Conservation (phyloP, 1,140 invertebrate genomes). For the Drosophila azteca region DNA sequence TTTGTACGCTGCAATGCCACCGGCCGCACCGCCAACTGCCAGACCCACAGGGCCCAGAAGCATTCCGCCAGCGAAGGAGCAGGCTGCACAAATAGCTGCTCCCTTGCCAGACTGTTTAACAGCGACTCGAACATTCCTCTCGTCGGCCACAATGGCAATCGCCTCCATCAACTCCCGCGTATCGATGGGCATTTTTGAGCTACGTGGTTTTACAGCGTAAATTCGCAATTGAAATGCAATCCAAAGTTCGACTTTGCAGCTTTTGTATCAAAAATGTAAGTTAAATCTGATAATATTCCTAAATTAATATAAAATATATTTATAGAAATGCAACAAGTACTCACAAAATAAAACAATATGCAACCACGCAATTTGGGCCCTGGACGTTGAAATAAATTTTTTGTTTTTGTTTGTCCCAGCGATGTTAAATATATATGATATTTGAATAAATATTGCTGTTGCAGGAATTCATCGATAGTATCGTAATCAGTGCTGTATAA, state of each 20-base stretch:
- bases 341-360: too few species aligned
- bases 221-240: slow-evolving; percentile 29
- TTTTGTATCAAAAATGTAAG: too few species aligned
- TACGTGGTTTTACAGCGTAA: slow-evolving; percentile 18
- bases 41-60: slow-evolving; percentile 73
- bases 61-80: slow-evolving; percentile 73
- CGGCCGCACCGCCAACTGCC: slow-evolving; percentile 74
- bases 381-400: too few species aligned
- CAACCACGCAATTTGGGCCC: too few species aligned
- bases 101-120: slow-evolving; percentile 77
- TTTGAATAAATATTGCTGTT: too few species aligned
- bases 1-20: slow-evolving; percentile 75
- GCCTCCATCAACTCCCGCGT: slow-evolving; percentile 75
- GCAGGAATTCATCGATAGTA: too few species aligned
- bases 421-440: too few species aligned
- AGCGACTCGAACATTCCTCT: slow-evolving; percentile 69
- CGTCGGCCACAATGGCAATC: slow-evolving; percentile 72
- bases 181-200: slow-evolving; percentile 70
- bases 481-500: too few species aligned
- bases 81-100: slow-evolving; percentile 73
- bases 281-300: too few species aligned
- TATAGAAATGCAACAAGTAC: too few species aligned
- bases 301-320: too few species aligned
- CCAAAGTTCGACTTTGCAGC: slow-evolving; percentile 38
- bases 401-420: too few species aligned